Conservation (phyloP, 2,113 vertebrate species). For the Poicephalus gulielmi region DNA sequence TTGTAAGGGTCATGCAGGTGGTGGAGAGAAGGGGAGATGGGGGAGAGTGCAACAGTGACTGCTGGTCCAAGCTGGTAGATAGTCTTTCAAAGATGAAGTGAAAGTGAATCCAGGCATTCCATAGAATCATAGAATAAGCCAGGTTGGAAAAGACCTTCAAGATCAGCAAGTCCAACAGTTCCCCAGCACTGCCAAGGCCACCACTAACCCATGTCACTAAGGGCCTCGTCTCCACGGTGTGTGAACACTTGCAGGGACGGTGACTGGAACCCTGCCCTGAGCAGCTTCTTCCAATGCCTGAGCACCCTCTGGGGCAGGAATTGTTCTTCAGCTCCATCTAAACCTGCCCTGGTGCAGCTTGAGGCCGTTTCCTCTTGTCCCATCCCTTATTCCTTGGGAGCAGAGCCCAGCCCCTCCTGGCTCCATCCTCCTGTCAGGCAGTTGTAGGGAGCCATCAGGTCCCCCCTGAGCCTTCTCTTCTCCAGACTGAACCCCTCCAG, state of each 20-base stretch:
- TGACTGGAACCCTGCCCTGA: not conserved
- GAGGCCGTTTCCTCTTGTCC: not conserved
- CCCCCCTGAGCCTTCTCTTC: not conserved
- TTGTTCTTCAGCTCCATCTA: not conserved
- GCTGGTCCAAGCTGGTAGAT: too few relatives aligned
- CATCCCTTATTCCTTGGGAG: not conserved
- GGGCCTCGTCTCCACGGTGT: not conserved
- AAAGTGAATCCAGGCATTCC: not conserved
- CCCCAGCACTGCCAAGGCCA: not conserved
- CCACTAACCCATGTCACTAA: not conserved
- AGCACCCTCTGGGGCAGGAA: not conserved
- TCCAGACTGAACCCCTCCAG: not conserved
- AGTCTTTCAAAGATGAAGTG: not conserved
- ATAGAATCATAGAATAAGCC: not conserved
- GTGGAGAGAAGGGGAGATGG: too few relatives aligned
- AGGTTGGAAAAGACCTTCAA: not conserved
- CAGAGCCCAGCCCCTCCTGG: not conserved
- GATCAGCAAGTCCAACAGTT: not conserved
- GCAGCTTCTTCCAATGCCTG: not conserved
- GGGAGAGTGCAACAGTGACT: not conserved
- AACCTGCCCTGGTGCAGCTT: too few relatives aligned
- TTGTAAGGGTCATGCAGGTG: fast-evolving
- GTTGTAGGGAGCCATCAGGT: not conserved
- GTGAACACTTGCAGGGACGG: not conserved
- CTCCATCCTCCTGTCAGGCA: not conserved